Base-by-base conservation (phyloP, 2,113 vertebrate species). In the Chaetops frenatus region DNA sequence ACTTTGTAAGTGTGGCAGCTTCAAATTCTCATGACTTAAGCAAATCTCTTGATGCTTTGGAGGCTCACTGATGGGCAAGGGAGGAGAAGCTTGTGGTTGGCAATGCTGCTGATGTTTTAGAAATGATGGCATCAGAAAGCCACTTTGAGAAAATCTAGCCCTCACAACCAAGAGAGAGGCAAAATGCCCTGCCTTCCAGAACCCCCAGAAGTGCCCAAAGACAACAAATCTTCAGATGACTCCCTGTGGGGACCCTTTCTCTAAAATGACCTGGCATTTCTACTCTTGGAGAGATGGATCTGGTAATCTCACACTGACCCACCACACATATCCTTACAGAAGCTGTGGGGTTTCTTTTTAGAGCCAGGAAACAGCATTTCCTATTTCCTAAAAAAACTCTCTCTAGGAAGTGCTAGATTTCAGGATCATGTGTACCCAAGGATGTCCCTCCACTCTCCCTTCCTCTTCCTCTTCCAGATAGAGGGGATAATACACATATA, bases 11-110 rank as follows among this genome's bases (percentile, higher is more conserved):
- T 35, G 76, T 23, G 86, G 69, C 57, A 92, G 44, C 91, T 72
- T 74, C 40, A 81, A 33, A 67, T 92, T 94, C 92, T 89, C 95
- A 96, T 79, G 80, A 93, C 84, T 81, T 66, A 62, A 88, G 88
- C 44, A 88, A 51, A 92, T 71, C 82, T 86, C 88, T 84, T 57
- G 82, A 71, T 61, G 66, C 31, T 88, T 78, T 92, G 82, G 60
- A 83, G 44, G 23, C 51, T 94, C 24, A 9, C 62, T 90, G 66
- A 58, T 12, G 18, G 23, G 58, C 70, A 70, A 70, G 64, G 60
- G 51, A 88, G 58, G 57, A 93, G 56, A 83, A 88, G 44, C 31
- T 86, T 50, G 25, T 2, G 0, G 7, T 13, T 74, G 64, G 76
- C 36, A 71, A 4, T 28, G 54, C 2, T 80, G 64, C 24, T 67